phyloP scores from a whole-genome alignment of 2,797 vertebrate species.

The Gadopsis bispinosus region DNA sequence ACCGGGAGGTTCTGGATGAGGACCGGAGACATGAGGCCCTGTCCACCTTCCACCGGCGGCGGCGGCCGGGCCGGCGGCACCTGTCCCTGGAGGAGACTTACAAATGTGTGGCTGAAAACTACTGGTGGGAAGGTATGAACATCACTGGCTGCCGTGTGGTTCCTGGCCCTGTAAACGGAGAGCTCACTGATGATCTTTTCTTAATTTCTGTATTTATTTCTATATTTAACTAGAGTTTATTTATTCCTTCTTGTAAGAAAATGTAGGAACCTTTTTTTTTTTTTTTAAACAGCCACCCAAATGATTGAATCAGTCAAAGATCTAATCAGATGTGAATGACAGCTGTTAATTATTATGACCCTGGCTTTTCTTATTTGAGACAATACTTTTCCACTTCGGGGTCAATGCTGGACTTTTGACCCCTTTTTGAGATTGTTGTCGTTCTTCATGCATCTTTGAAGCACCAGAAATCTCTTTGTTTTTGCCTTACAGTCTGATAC shows the following conservation, averaged over 20 bases:
- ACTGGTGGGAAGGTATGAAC: constrained; percentile 89
- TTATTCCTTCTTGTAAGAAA: not conserved
- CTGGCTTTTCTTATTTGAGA: not conserved
- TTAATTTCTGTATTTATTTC: not conserved
- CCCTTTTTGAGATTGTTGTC: too few relatives aligned
- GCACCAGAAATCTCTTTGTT: not conserved
- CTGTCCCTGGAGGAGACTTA: constrained; percentile 88
- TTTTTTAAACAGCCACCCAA: not conserved
- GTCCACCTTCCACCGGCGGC: constrained; percentile 81
- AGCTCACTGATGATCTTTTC: not conserved
- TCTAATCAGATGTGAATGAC: not conserved
- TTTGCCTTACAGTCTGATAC: constrained; percentile 8
- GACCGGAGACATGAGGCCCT: constrained; percentile 82
- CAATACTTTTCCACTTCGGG: not conserved
- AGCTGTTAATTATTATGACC: not conserved
- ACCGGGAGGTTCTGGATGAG: constrained; percentile 86
- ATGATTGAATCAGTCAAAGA: constrained; percentile 23
- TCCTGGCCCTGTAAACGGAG: not conserved
- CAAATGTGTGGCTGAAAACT: constrained; percentile 88
- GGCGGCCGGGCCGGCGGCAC: constrained; percentile 79
- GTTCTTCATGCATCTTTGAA: not conserved
- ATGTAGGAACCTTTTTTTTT: not conserved
- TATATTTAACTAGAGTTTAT: not conserved
- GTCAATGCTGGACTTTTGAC: too few relatives aligned
- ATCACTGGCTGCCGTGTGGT: not conserved